phyloP scores from a whole-genome alignment of 2,888 invertebrate species.

The Embidobia sp. region DNA sequence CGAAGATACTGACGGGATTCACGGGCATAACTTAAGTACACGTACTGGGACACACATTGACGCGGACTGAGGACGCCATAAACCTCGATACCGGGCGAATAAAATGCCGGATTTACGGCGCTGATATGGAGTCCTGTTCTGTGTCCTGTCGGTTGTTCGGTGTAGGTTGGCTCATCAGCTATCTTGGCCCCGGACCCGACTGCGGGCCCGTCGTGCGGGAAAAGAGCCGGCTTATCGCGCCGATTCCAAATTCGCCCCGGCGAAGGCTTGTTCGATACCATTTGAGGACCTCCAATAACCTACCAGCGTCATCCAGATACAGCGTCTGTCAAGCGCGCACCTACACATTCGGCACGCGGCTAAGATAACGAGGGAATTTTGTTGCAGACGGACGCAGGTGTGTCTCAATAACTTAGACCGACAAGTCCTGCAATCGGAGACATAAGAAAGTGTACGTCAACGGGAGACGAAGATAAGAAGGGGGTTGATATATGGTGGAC shows the following conservation, averaged over 20 bases:
- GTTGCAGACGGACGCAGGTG: conserved; percentile 47
- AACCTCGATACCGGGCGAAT: conserved; percentile 81
- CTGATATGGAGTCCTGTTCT: conserved; percentile 78
- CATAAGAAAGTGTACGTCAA: conserved; percentile 5
- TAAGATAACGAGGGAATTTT: conserved; percentile 49
- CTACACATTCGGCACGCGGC: conserved; percentile 68
- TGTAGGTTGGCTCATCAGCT: conserved; percentile 80
- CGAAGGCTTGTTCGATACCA: conserved; percentile 75
- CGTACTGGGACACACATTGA: conserved; percentile 69
- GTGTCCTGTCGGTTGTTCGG: conserved; percentile 77
- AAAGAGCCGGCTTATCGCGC: conserved; percentile 68
- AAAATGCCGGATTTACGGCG: conserved; percentile 81
- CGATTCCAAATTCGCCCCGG: conserved; percentile 66
- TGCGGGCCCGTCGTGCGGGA: conserved; percentile 1
- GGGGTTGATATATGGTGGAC: conserved; percentile 7
- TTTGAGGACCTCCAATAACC: conserved; percentile 79
- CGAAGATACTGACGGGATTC: conserved; percentile 78
- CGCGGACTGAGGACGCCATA: conserved; percentile 78
- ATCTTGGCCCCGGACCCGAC: conserved; percentile 69
- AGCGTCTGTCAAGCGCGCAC: conserved; percentile 75
- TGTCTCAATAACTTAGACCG: conserved; percentile 48
- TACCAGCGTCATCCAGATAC: conserved; percentile 76
- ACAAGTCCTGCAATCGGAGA: conserved; percentile 22
- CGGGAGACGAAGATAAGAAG: conserved; percentile 15
- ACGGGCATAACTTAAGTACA: conserved; percentile 78